Conservation (phyloP, 1,140 invertebrate species). For the Dendrolimus punctatus region DNA sequence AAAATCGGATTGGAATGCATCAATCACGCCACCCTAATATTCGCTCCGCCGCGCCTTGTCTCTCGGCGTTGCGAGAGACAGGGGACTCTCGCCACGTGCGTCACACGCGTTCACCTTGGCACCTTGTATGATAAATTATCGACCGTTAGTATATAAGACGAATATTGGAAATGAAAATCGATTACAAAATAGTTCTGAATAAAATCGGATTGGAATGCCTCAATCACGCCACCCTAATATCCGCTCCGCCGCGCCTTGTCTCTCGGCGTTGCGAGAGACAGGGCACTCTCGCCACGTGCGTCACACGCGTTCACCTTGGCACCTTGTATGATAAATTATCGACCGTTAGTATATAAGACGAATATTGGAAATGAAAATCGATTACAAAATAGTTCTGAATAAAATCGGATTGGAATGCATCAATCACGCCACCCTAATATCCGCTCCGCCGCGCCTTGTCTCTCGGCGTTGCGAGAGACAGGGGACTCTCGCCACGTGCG, state of each 20-base stretch:
- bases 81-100: constrained; percentile 88
- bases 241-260: constrained; percentile 90
- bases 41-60: constrained; percentile 90
- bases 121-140: constrained; percentile 39
- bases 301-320: constrained; percentile 93
- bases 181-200: no score
- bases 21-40: constrained; percentile 73
- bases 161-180: no score
- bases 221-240: constrained; percentile 73
- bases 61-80: constrained; percentile 85
- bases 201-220: no score
- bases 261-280: constrained; percentile 85
- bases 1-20: no score
- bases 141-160: no score
- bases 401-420: no score
- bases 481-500: constrained; percentile 88
- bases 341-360: no score
- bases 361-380: no score
- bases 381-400: no score
- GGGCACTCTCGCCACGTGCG: constrained; percentile 88
- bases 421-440: constrained; percentile 73
- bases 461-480: constrained; percentile 85
- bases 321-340: constrained; percentile 39
- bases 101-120: constrained; percentile 93
- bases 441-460: constrained; percentile 90